Evolutionary conservation across 2,797 vertebrate genomes (phyloP), one percentile per base, ranked within the genome.

Genomic region (Neomorphus geoffroyi): DNA sequence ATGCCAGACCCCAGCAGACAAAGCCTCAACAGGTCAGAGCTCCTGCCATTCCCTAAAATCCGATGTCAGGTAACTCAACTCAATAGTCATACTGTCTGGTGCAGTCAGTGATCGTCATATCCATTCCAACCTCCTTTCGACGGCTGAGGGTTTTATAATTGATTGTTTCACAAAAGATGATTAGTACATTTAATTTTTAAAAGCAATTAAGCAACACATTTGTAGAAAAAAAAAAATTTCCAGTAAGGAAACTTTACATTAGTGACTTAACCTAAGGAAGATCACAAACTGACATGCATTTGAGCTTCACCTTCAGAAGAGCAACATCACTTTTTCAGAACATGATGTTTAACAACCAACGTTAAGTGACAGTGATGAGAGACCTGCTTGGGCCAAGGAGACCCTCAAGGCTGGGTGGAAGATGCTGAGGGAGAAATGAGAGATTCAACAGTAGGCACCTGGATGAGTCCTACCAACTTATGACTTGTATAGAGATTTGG

Each of bases 11-110:
- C 93, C 92, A 92, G 88, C 37, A 92, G 92, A 96, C 95, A 96
- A 95, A 96, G 95, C 92, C 92, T 75, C 93, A 94, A 95, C 86
- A 96, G 96, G 96, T 94, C 93, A 62, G 88, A 86, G 78, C 77
- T 84, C 58, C 71, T 87, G 81, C 23, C 71, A 61, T 89, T 85
- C 67, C 94, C 91, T 61, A 82, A 93, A 95, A 96, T 53, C 41
- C 56, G 2, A 66, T 92, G 94, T 83, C 95, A 96, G 95, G 96
- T 96, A 96, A 86, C 66, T 57, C 54, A 35, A 50, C 58, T 96
- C 96, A 96, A 94, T 51, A 91, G 67, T 43, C 81, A 91, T 21
- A 79, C 70, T 96, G 92, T 93, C 75, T 26, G 73, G 70, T 18
- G 79, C 66, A 66, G 69, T 37, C 70, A 79, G 85, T 66, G 80